A percentile compares a stretch with the other conserved stretches of the same genome.
Conservation (phyloP, 2,797 vertebrate species). For the Huso huso region DNA sequence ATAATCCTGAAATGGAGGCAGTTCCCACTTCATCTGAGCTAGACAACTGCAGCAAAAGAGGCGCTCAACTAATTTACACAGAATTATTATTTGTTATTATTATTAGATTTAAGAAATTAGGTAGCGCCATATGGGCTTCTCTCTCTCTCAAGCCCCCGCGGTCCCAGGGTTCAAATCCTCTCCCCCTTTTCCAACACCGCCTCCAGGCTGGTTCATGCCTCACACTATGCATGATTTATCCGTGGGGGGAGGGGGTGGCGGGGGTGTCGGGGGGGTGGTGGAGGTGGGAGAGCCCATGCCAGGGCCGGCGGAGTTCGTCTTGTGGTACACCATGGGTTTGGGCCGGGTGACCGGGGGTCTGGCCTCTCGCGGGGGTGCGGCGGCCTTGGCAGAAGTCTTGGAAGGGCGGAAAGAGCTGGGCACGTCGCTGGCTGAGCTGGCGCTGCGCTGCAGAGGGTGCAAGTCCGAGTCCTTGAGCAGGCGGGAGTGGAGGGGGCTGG, state of each 20-base stretch:
- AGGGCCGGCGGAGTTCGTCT: slow-evolving; percentile 62
- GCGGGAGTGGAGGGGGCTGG: slow-evolving; percentile 90
- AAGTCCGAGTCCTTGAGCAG: slow-evolving; percentile 74
- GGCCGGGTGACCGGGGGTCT: slow-evolving; percentile 85
- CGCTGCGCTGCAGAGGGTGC: slow-evolving; percentile 82
- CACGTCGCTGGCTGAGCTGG: slow-evolving; percentile 88
- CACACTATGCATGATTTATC: slow-evolving; percentile 94
- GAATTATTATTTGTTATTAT: no score
- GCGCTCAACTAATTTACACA: no score
- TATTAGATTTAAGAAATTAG: no score
- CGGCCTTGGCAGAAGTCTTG: slow-evolving; percentile 62
- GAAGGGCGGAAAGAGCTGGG: slow-evolving; percentile 82
- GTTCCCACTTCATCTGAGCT: no score
- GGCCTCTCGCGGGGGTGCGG: slow-evolving; percentile 51
- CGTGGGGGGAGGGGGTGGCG: slow-evolving; percentile 64
- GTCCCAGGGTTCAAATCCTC: no score
- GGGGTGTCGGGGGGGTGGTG: slow-evolving; percentile 77
- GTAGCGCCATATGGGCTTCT: no score
- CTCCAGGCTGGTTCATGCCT: slow-evolving; percentile 24
- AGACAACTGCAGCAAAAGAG: no score
- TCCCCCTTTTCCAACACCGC: neutral
- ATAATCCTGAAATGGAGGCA: no score
- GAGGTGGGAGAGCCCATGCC: slow-evolving; percentile 73
- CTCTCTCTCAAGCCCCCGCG: no score
- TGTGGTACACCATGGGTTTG: slow-evolving; percentile 88